phyloP scores from a whole-genome alignment of 64 coral and sea anemone species.

The Montipora sp. region DNA sequence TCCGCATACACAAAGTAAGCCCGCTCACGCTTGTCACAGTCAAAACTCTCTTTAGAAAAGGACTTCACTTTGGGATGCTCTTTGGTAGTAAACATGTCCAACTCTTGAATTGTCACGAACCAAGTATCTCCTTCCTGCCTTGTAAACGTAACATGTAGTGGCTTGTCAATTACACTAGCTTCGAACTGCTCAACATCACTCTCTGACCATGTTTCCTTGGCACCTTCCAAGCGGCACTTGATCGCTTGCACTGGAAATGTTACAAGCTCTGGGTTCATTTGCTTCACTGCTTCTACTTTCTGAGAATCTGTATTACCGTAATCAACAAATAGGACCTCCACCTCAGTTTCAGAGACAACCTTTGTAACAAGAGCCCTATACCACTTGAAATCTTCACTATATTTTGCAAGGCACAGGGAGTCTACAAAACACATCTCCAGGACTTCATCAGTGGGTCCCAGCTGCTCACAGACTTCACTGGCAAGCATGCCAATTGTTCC shows the following conservation, averaged over 20 bases:
- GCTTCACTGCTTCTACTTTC: constrained; percentile 49
- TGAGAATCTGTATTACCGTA: constrained; percentile 86
- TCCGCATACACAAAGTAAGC: constrained; percentile 55
- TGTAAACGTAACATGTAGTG: constrained; percentile 64
- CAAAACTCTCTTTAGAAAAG: background rate
- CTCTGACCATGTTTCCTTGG: constrained; percentile 39
- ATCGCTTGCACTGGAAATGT: constrained; percentile 72
- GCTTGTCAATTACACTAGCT: constrained; percentile 58
- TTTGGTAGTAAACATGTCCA: background rate
- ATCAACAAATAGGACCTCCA: constrained; percentile 82
- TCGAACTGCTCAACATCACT: constrained; percentile 44
- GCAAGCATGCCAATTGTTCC: constrained; percentile 45
- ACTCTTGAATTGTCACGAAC: constrained; percentile 50
- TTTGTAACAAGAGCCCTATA: constrained; percentile 82
- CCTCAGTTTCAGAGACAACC: constrained; percentile 24
- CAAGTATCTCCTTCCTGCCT: constrained; percentile 34
- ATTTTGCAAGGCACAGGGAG: constrained; percentile 78
- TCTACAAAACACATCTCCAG: constrained; percentile 77
- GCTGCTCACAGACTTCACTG: constrained; percentile 56
- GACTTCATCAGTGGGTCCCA: constrained; percentile 13
- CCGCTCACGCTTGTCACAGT: constrained; percentile 5
- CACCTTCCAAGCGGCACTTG: constrained; percentile 60
- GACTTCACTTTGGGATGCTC: background rate
- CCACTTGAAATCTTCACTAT: constrained; percentile 80
- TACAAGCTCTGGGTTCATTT: constrained; percentile 50